Conservation (phyloP, 2,113 vertebrate species). For the Rattus norvegicus region GRCr8 NC_086022.1:162631001-162631500, state of each 20-base stretch:
- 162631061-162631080: not conserved
- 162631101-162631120: not conserved
- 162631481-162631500: not conserved
- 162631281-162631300: accelerated
- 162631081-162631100: not conserved
- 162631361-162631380: not conserved
- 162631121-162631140: not conserved
- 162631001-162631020: not conserved
- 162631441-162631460: not conserved
- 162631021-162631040: not conserved
- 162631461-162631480: not conserved
- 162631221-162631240: not conserved
- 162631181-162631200: not conserved
- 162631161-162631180: not conserved
- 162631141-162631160: not conserved
- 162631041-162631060: not conserved
- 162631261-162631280: accelerated
- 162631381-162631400: not conserved
- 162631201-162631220: not conserved
- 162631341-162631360: no score
- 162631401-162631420: not conserved
- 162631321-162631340: not conserved
- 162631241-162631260: not conserved
- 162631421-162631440: not conserved
- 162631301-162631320: not conserved